These are phyloP conservation scores for Pelobates cultripes DNA, from an alignment of 2,797 vertebrate genomes.

Conservation along the genomic window DNA sequence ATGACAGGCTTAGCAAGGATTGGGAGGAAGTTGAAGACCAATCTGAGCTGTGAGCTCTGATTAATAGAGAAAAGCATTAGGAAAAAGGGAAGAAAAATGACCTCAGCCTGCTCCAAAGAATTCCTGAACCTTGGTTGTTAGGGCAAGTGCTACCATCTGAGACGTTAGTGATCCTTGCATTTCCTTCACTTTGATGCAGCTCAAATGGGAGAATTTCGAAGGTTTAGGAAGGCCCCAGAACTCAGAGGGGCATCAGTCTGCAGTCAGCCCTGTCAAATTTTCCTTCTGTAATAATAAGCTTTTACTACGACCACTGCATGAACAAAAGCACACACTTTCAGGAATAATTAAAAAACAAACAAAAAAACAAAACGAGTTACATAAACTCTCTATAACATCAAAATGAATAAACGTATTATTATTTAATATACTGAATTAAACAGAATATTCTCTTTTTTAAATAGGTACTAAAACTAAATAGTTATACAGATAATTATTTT, in stretches of 20 bases:
- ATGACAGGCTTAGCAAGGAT: slow-evolving; percentile 99
- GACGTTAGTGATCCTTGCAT: slow-evolving; percentile 93
- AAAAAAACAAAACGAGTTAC: slow-evolving; percentile 50
- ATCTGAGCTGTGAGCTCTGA: slow-evolving; percentile 98
- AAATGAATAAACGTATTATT: background rate
- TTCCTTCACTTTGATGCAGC: slow-evolving; percentile 94
- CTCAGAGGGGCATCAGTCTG: slow-evolving; percentile 83
- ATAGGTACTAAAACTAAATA: background rate
- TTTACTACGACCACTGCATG: slow-evolving; percentile 78
- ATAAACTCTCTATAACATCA: slow-evolving; percentile 64
- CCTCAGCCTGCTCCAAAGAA: slow-evolving; percentile 94
- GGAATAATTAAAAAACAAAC: slow-evolving; percentile 58
- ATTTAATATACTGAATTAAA: background rate
- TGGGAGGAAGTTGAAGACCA: slow-evolving; percentile 99
- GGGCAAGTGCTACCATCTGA: slow-evolving; percentile 91
- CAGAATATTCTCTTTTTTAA: background rate
- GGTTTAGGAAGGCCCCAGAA: slow-evolving; percentile 82
- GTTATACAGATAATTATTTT: background rate
- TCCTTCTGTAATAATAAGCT: slow-evolving; percentile 73
- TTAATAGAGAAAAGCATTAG: slow-evolving; percentile 99
- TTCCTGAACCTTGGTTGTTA: slow-evolving; percentile 98
- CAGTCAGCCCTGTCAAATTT: slow-evolving; percentile 84
- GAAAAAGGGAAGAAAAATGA: slow-evolving; percentile 89
- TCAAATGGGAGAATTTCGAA: slow-evolving; percentile 84
- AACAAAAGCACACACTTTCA: slow-evolving; percentile 67